These are phyloP conservation scores for Coelopa frigida DNA, from an alignment of 1,140 invertebrate species.

Conservation along the genomic window DNA sequence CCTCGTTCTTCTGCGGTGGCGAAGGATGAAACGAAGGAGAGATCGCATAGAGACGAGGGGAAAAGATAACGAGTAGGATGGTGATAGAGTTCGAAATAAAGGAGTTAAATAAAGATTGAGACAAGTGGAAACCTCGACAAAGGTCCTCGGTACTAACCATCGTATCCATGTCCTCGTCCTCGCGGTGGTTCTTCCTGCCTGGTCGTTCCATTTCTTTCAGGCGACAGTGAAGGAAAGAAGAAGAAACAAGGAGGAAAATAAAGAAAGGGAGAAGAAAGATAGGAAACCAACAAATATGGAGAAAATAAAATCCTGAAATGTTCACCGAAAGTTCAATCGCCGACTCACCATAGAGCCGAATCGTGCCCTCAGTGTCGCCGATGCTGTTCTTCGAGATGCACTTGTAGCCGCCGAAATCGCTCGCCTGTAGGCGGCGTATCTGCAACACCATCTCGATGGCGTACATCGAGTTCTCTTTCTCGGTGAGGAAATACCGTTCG, in stretches of 20 bases:
- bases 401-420: conserved; percentile 82
- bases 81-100: too few species aligned
- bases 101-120: too few species aligned
- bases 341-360: conserved; percentile 76
- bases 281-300: not conserved
- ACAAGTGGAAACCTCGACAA: too few species aligned
- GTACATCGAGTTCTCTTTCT: conserved; percentile 66
- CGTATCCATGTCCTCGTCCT: conserved; percentile 34
- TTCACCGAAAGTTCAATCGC: not conserved
- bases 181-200: conserved; percentile 28
- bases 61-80: not conserved
- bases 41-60: not conserved
- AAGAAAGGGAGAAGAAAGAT: conserved; percentile 1
- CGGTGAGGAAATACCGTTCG: conserved; percentile 70
- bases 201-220: conserved; percentile 44
- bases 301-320: not conserved
- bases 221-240: conserved; percentile 6
- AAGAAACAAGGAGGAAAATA: not conserved
- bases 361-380: conserved; percentile 78
- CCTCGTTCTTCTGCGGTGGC: conserved; percentile 31
- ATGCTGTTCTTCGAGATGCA: conserved; percentile 90
- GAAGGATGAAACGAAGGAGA: not conserved
- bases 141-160: too few species aligned
- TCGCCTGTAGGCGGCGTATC: conserved; percentile 64
- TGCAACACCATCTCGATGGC: conserved; percentile 72